phyloP scores from a whole-genome alignment of 2,113 vertebrate genomes.

The Ardeotis arabs region DNA sequence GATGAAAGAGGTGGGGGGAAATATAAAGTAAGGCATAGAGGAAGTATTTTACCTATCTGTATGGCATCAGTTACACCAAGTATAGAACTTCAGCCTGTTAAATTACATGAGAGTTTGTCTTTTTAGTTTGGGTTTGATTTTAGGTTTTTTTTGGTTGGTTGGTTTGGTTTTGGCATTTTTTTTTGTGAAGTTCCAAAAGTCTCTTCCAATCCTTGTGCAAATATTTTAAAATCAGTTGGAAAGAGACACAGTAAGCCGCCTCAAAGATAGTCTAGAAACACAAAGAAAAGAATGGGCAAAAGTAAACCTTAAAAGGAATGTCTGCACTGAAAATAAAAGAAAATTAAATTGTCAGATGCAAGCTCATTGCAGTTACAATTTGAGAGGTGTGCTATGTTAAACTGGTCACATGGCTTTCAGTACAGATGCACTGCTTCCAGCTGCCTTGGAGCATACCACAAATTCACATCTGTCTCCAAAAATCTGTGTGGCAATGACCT shows the following conservation, averaged over 20 bases:
- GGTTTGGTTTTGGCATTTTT: not conserved
- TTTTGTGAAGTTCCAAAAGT: not conserved
- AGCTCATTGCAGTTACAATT: not conserved
- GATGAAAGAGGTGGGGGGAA: not conserved
- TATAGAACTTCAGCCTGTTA: not conserved
- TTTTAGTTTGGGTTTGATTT: not conserved
- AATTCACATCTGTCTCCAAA: not conserved
- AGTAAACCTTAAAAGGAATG: not conserved
- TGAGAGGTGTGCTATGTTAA: not conserved
- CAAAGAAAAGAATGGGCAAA: not conserved
- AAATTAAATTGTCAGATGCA: not conserved
- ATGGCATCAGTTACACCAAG: not conserved
- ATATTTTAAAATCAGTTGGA: not conserved
- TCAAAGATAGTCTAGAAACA: not conserved
- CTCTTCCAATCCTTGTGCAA: not conserved
- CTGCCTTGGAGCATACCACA: not conserved
- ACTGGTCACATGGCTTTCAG: not conserved
- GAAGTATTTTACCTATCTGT: not conserved
- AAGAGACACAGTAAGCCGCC: not conserved
- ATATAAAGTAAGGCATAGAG: not conserved
- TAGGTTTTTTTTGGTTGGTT: not conserved
- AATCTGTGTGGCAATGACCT: not conserved
- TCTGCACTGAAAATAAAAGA: not conserved
- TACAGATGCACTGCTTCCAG: not conserved
- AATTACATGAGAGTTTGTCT: fast-evolving